Conservation (phyloP, 2,113 vertebrate species). For the Sitta europaea region DNA sequence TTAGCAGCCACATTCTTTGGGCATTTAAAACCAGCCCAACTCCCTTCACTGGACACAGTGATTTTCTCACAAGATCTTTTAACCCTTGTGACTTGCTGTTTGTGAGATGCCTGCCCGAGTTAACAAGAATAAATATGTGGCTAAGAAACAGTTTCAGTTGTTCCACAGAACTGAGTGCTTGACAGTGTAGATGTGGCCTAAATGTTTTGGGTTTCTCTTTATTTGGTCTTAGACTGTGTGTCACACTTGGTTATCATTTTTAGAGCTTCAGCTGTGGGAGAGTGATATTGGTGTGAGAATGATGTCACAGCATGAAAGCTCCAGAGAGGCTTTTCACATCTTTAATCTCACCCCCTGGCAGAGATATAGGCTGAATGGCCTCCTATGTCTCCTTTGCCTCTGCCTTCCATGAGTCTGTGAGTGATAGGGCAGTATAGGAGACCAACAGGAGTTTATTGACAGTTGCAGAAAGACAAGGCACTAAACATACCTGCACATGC, state of each 20-base stretch:
- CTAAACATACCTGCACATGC: background rate
- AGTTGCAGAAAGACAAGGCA: background rate
- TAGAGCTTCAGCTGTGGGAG: background rate
- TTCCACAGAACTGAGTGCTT: background rate
- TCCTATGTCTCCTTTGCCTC: background rate
- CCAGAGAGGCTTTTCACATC: background rate
- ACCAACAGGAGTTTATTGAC: background rate
- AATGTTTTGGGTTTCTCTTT: background rate
- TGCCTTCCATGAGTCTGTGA: background rate
- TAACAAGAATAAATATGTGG: background rate
- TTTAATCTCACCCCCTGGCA: background rate
- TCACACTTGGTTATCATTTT: background rate
- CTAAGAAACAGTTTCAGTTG: background rate
- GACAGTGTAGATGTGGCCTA: background rate
- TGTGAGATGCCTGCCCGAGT: background rate
- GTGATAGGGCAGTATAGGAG: background rate
- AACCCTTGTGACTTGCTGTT: background rate
- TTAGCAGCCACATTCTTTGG: background rate
- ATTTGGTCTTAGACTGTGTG: background rate
- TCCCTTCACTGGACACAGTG: background rate
- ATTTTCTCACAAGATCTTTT: background rate
- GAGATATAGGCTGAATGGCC: background rate
- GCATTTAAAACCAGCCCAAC: background rate
- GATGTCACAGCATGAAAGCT: background rate
- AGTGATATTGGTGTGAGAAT: background rate